A percentile compares a stretch with the other conserved stretches of the same genome.
These are phyloP conservation scores for Podarcis raffonei DNA, from an alignment of 2,113 vertebrate genomes.

Conservation along the genomic window DNA sequence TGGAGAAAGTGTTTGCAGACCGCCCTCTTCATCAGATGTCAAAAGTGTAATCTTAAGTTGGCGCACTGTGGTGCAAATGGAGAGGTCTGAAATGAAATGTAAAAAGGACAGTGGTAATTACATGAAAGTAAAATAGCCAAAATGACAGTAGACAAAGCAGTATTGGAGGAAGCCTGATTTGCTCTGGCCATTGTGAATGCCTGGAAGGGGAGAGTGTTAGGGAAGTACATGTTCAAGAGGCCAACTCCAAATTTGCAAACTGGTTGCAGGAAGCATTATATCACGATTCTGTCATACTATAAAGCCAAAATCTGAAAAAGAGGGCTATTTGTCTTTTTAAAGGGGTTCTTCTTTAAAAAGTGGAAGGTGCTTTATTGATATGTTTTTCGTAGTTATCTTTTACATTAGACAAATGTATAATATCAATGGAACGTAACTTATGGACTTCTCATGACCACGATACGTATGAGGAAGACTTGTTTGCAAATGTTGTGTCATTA, in stretches of 20 bases:
- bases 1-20: too few relatives aligned
- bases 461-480: slow-evolving; percentile 67
- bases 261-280: neutral
- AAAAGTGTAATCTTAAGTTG: too few relatives aligned
- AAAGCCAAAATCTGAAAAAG: neutral
- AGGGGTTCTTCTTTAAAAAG: neutral
- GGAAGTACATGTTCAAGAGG: neutral
- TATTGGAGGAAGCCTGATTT: too few relatives aligned
- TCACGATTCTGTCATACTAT: neutral
- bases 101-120: too few relatives aligned
- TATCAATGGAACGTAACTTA: slow-evolving; percentile 50
- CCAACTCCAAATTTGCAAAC: neutral
- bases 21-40: too few relatives aligned
- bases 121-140: too few relatives aligned
- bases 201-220: neutral
- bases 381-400: neutral
- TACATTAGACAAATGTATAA: slow-evolving; percentile 37
- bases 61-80: too few relatives aligned
- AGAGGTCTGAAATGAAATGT: too few relatives aligned
- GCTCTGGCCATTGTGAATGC: too few relatives aligned
- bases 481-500: slow-evolving; percentile 73
- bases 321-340: neutral
- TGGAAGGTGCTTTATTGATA: neutral
- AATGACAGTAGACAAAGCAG: too few relatives aligned
- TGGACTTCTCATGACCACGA: slow-evolving; percentile 49